These are phyloP conservation scores for Steinernema hermaphroditum DNA, from an alignment of 2,888 invertebrate species.

Conservation along the genomic window DNA sequence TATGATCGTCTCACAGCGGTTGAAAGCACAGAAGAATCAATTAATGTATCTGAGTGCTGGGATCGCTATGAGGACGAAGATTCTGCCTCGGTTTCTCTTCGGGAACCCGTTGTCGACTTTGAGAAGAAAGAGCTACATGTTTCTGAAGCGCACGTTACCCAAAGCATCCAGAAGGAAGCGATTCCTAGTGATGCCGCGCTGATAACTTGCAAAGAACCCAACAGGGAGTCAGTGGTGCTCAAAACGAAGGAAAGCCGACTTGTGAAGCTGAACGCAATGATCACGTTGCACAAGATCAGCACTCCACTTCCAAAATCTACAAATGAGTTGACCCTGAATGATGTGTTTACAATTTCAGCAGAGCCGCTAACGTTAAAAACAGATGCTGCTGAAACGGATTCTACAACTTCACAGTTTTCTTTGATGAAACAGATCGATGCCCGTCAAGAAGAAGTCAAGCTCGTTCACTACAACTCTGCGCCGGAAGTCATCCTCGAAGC, in stretches of 20 bases:
- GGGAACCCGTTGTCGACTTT: constrained; percentile 32
- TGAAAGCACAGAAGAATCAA: constrained; percentile 47
- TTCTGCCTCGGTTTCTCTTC: constrained; percentile 33
- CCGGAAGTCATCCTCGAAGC: constrained; percentile 36
- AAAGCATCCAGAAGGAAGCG: neutral
- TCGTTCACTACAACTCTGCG: constrained; percentile 39
- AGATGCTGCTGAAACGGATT: constrained; percentile 49
- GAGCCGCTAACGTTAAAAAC: constrained; percentile 45
- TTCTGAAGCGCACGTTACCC: neutral
- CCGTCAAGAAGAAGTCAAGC: constrained; percentile 33
- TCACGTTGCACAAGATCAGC: constrained; percentile 54
- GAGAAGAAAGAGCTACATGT: constrained; percentile 2
- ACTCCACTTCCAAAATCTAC: constrained; percentile 45
- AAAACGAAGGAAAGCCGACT: neutral
- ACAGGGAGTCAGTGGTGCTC: neutral
- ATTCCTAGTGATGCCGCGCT: neutral
- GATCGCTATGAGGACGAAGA: constrained; percentile 28
- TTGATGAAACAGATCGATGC: constrained; percentile 39
- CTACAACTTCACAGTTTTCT: constrained; percentile 43
- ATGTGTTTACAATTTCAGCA: constrained; percentile 51
- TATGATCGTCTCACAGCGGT: constrained; percentile 48
- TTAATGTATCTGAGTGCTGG: constrained; percentile 44
- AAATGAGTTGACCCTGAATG: constrained; percentile 45
- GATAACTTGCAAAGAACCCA: constrained; percentile 4
- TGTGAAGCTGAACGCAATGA: constrained; percentile 48